A percentile compares a stretch with the other conserved stretches of the same genome.
Evolutionary conservation across 92 coral and sea anemone genomes (phyloP).

Genomic region (Scolanthus callimorphus): DNA sequence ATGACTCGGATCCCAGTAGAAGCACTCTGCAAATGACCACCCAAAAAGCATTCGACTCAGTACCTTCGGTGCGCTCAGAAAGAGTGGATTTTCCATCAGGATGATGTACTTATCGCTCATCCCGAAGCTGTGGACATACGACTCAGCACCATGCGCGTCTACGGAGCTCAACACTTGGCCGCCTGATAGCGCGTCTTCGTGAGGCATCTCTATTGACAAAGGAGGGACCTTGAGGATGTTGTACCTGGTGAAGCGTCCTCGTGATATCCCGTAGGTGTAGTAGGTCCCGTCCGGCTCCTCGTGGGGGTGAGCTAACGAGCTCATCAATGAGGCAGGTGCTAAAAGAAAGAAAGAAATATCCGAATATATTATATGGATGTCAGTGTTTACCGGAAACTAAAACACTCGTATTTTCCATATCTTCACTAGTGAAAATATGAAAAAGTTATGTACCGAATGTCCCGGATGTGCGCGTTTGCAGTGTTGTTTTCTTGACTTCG

Average conservation of each 20-base stretch:
- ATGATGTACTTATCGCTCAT: slow-evolving; percentile 64
- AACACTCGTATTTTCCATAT: too few species aligned
- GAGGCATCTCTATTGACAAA: slow-evolving; percentile 5
- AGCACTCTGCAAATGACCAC: slow-evolving; percentile 17
- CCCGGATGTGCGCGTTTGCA: too few species aligned
- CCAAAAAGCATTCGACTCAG: slow-evolving; percentile 25
- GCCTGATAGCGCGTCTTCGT: slow-evolving; percentile 42
- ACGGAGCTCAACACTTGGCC: slow-evolving; percentile 44
- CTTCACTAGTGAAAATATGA: too few species aligned
- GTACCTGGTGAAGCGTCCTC: slow-evolving; percentile 38
- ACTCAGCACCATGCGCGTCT: slow-evolving; percentile 22
- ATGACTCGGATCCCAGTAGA: slow-evolving; percentile 54
- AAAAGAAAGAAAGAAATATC: background rate
- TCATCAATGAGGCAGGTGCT: slow-evolving; percentile 18
- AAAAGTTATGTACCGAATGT: too few species aligned
- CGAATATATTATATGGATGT: too few species aligned
- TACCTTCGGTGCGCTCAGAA: slow-evolving; percentile 26
- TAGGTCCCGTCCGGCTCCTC: slow-evolving; percentile 50
- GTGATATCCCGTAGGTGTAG: slow-evolving; percentile 30
- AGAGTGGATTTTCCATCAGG: slow-evolving; percentile 46
- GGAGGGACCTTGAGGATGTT: slow-evolving; percentile 45
- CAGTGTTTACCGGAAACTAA: too few species aligned
- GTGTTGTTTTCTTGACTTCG: too few species aligned
- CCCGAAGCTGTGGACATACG: slow-evolving; percentile 65
- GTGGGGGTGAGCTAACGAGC: slow-evolving; percentile 66